Evolutionary conservation across 2,113 vertebrate genomes (phyloP).

Genomic region (Pimephales promelas): DNA sequence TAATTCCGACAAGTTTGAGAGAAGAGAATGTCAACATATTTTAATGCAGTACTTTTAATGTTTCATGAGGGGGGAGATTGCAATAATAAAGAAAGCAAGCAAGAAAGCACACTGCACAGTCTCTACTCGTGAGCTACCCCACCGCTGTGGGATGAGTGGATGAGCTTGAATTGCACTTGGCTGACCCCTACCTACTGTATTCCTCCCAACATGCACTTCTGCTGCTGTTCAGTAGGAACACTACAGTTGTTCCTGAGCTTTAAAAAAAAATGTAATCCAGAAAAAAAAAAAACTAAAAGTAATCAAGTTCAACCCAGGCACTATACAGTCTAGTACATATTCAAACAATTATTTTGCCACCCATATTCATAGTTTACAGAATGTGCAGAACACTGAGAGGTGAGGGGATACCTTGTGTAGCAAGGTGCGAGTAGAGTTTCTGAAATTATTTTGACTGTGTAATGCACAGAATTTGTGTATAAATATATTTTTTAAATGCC

Average conservation of each 20-base stretch:
- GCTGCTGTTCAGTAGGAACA: not conserved
- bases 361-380: not conserved
- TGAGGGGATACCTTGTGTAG: no score
- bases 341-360: not conserved
- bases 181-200: constrained; percentile 63
- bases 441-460: not conserved
- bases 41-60: not conserved
- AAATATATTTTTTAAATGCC: not conserved
- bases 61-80: not conserved
- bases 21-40: no score
- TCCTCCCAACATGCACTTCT: constrained; percentile 59
- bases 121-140: constrained; percentile 38
- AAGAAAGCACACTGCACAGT: constrained; percentile 19
- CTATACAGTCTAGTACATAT: not conserved
- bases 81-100: not conserved
- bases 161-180: constrained; percentile 59
- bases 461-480: not conserved
- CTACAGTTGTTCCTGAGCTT: not conserved
- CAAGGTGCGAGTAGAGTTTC: not conserved
- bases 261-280: not conserved
- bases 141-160: constrained; percentile 54
- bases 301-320: not conserved
- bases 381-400: no score
- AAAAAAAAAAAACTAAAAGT: no score
- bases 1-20: no score